Evolutionary conservation across 2,888 invertebrate genomes (phyloP), one percentile per base, ranked within the genome.

Genomic region (Bembecia ichneumoniformis): DNA sequence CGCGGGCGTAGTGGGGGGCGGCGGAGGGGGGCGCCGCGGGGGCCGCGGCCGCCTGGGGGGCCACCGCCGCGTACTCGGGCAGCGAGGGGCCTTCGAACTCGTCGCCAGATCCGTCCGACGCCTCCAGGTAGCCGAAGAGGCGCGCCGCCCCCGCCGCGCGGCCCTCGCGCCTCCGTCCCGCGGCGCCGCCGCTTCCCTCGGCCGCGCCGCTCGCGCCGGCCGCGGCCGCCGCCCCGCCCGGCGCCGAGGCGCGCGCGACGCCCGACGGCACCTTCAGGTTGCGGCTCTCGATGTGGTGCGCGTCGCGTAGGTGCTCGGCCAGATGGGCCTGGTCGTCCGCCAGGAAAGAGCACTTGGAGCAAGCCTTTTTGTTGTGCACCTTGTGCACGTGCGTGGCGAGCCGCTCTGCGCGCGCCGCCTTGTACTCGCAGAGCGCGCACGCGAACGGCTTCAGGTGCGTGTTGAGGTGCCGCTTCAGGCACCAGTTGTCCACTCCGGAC

Each of bases 401-500:
- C 50, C 96, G 90, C 82, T 97, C 96, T 47, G 96, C 94, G 61
- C 96, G 90, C 51, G 96, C 96, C 52, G 96, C 96, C 87, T 96
- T 96, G 86, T 96, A 97, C 77, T 96, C 96, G 83, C 96, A 97
- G 49, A 96, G 89, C 62, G 93, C 92, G 77, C 96, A 97, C 50
- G 94, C 93, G 77, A 95, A 97, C 45, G 96, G 96, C 82, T 96
- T 96, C 71, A 96, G 90, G 78, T 97, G 96, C 35, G 96, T 96
- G 86, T 96, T 96, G 66, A 96, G 90, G 76, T 97, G 96, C 46
- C 96, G 90, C 77, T 96, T 96, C 53, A 96, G 88, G 67, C 96
- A 96, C 96, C 96, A 97, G 76, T 96, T 96, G 82, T 96, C 96
- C 51, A 94, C 95, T 16, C 96, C 96, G 40, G 94, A 94, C 96